Conservation (phyloP, 2,888 invertebrate genomes). For the Odiellus spinosus region DNA sequence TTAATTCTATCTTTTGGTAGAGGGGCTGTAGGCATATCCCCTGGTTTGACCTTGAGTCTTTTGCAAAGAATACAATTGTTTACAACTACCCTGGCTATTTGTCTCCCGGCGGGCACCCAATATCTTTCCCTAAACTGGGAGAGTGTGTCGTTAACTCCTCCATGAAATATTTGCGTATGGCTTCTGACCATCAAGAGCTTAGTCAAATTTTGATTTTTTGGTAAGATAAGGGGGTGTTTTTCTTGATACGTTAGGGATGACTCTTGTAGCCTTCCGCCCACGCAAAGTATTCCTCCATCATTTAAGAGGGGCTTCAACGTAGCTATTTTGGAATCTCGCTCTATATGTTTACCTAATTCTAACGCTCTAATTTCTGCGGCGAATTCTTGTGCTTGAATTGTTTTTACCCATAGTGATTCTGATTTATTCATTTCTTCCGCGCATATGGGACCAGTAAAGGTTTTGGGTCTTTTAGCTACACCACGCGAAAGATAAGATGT, state of each 20-base stretch:
- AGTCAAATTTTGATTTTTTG: conserved; percentile 1
- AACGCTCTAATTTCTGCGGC: no score
- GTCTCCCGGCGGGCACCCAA: conserved; percentile 1
- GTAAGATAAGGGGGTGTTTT: conserved; percentile 1
- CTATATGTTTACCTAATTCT: no score
- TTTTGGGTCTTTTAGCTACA: no score
- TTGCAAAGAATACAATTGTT: conserved; percentile 1
- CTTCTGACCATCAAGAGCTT: not conserved
- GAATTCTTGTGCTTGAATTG: no score
- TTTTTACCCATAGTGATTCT: no score
- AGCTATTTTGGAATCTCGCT: no score
- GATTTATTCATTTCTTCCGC: no score
- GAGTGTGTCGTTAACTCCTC: not conserved
- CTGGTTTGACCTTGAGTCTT: not conserved
- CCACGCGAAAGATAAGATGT: no score
- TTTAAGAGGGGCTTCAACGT: no score
- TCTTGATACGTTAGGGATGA: not conserved
- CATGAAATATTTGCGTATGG: conserved; percentile 1
- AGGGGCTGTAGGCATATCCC: not conserved
- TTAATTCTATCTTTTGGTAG: not conserved
- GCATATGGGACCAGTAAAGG: no score
- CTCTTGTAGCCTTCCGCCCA: not conserved
- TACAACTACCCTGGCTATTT: not conserved
- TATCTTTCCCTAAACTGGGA: not conserved
- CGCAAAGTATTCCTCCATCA: not conserved